Evolutionary conservation across 1,140 invertebrate species (phyloP), one percentile per base, ranked within the genome.

Genomic region (Odontomachus brunneus): DNA sequence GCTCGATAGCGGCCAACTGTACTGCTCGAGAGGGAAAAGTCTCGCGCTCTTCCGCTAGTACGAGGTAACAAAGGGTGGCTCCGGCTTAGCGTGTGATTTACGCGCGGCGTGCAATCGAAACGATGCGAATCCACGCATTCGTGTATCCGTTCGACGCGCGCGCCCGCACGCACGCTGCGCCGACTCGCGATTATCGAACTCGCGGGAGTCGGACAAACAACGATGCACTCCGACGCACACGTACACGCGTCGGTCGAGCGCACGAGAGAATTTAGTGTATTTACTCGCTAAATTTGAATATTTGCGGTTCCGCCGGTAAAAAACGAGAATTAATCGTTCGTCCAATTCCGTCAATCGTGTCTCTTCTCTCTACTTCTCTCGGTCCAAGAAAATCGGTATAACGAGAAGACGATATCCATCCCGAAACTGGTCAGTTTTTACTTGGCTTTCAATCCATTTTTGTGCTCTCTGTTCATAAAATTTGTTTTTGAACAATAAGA

Each of bases 11-110:
- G 74, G 26, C 38, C 49, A 62, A 48, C 67, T 78, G 44, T 78
- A 44, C 59, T n/a, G 51, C 29, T 7, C 59, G 73, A 83, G 33
- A 78, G 26, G 62, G 24, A 76, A 76, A 83, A 76, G 53, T 66
- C 74, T 44, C 73, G 24, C 9, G 59, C n/a, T n/a, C n/a, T n/a
- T n/a, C n/a, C n/a, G n/a, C n/a, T n/a, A n/a, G n/a, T 33, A 5
- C 29, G 29, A 2, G 5, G 29, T 33, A 33, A 55, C 67, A n/a
- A 38, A 15, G 62, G 29, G 49, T 44, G 63, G 44, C 65, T 67
- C 24, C 24, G 63, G 44, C 65, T 67, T 49, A 49, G 44, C 29
- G 62, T n/a, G 62, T 60, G 48, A 76, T 57, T 67, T 44, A 44
- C 49, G 19, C 12, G 22, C 62, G 17, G 57, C 57, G 12, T 14